These are phyloP conservation scores for Microcaecilia unicolor DNA, from an alignment of 2,797 vertebrate species.

Conservation along the genomic window DNA sequence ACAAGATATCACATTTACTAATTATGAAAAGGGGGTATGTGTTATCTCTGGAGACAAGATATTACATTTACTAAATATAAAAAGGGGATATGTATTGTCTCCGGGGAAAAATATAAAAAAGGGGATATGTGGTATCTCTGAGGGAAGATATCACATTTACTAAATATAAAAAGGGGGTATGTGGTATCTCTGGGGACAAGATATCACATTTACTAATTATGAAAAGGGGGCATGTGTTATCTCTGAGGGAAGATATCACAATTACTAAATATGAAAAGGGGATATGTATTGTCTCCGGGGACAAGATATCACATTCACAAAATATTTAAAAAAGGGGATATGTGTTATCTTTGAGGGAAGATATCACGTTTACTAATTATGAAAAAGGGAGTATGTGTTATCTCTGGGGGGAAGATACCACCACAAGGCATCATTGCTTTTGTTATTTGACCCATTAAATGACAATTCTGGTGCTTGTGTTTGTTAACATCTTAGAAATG, in stretches of 20 bases:
- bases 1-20: conserved; percentile 37
- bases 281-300: conserved; percentile 45
- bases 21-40: conserved; percentile 47
- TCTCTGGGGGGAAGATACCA: conserved; percentile 32
- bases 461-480: conserved; percentile 46
- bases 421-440: conserved; percentile 39
- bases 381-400: conserved; percentile 48
- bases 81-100: conserved; percentile 46
- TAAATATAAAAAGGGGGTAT: conserved; percentile 47
- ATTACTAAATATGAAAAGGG: conserved; percentile 48
- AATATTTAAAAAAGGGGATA: conserved; percentile 49
- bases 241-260: too few species aligned
- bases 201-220: conserved; percentile 48
- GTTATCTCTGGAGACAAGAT: conserved; percentile 36
- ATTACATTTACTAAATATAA: conserved; percentile 49
- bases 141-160: conserved; percentile 49
- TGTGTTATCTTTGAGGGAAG: conserved; percentile 39
- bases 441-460: conserved; percentile 49
- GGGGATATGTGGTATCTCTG: conserved; percentile 48
- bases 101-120: conserved; percentile 42
- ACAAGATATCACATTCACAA: conserved; percentile 48
- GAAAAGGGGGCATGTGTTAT: conserved; percentile 47
- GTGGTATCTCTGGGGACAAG: too few species aligned
- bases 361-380: conserved; percentile 49
- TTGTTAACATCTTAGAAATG: conserved; percentile 45